phyloP scores from a whole-genome alignment of 2,113 vertebrate genomes.

The Catharus fuscescens region DNA sequence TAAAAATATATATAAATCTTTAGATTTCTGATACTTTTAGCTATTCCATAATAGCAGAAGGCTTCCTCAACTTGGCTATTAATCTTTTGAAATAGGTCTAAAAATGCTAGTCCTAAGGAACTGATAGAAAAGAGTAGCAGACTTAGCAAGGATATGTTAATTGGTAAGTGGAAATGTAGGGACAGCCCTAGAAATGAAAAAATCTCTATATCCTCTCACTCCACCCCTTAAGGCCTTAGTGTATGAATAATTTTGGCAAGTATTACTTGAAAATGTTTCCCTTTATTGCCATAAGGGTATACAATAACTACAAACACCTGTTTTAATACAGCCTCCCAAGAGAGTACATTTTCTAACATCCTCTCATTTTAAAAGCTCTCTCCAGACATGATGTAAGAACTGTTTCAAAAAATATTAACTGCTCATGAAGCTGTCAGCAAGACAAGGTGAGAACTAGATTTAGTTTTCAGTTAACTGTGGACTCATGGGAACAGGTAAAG shows the following conservation, averaged over 20 bases:
- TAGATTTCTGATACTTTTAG: background rate
- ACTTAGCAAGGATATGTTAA: background rate
- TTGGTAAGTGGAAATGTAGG: background rate
- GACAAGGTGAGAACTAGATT: background rate
- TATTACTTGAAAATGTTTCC: background rate
- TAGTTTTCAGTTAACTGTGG: background rate
- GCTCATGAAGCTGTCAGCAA: accelerated
- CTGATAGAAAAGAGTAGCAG: background rate
- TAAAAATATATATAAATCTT: background rate
- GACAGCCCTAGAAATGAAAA: background rate
- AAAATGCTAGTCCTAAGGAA: background rate
- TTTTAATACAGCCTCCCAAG: background rate
- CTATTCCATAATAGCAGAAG: background rate
- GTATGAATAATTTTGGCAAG: background rate
- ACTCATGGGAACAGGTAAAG: background rate
- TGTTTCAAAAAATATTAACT: background rate
- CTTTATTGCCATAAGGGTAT: background rate
- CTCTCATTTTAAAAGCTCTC: background rate
- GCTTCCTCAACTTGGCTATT: background rate
- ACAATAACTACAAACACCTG: background rate
- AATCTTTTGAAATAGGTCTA: background rate
- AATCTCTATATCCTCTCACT: background rate
- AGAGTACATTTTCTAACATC: background rate
- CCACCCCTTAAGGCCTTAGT: background rate
- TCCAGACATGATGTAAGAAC: background rate